These are phyloP conservation scores for Umimayanthus chanpuru DNA, from an alignment of 92 coral and sea anemone species.

Conservation along the genomic window DNA sequence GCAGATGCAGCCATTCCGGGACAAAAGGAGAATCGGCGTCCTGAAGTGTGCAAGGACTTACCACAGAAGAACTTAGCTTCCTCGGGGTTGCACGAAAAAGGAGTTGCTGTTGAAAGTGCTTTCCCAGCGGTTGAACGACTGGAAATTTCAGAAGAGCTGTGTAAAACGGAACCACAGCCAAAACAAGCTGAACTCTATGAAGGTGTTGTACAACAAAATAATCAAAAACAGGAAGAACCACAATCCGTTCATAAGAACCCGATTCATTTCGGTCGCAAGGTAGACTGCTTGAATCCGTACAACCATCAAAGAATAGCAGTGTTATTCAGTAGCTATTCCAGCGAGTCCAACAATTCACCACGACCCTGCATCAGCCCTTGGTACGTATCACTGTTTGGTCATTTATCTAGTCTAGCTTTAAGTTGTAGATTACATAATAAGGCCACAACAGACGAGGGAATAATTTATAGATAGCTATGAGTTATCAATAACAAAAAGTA, in stretches of 20 bases:
- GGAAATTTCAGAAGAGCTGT: not conserved
- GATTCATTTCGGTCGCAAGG: conserved; percentile 68
- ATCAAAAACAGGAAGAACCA: not conserved
- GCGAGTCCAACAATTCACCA: conserved; percentile 90
- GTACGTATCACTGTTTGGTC: conserved; percentile 46
- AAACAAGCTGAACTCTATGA: not conserved
- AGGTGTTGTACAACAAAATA: not conserved
- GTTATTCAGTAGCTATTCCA: conserved; percentile 89
- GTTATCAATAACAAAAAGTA: too few relatives aligned
- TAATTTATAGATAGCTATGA: too few relatives aligned
- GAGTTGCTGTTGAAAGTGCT: not conserved
- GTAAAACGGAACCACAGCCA: not conserved
- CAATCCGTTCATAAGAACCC: conserved; percentile 42
- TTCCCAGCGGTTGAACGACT: not conserved
- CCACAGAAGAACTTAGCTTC: not conserved
- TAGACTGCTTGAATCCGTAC: conserved; percentile 88
- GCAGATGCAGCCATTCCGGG: not conserved
- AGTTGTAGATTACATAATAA: not conserved
- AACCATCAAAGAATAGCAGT: conserved; percentile 93
- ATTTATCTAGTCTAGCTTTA: not conserved
- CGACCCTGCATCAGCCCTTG: conserved; percentile 95
- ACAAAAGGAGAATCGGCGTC: not conserved
- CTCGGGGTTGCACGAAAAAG: not conserved
- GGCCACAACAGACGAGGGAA: too few relatives aligned
- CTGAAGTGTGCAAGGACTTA: not conserved